A percentile compares a stretch with the other conserved stretches of the same genome.
phyloP scores from a whole-genome alignment of 2,797 vertebrate genomes.

The Calcarius lapponicus region DNA sequence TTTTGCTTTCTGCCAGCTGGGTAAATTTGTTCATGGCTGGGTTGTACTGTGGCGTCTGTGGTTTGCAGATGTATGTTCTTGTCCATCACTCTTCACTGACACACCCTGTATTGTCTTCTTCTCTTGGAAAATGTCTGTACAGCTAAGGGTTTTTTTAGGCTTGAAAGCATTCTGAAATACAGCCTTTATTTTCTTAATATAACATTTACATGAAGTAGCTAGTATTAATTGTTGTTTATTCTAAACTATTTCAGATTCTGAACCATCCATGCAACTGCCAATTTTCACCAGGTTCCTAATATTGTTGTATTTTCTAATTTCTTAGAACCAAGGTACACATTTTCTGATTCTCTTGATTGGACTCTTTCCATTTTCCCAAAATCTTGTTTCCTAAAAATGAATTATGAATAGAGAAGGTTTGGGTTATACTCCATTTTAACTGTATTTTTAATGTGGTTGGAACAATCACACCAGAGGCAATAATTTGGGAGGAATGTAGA shows the following conservation, averaged over 20 bases:
- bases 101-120: slow-evolving; percentile 41
- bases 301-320: not conserved
- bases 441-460: not conserved
- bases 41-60: not conserved
- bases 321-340: not conserved
- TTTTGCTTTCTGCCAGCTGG: slow-evolving; percentile 40
- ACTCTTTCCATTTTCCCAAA: not conserved
- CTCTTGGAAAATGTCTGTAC: not conserved
- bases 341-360: not conserved
- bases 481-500: not conserved
- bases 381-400: not conserved
- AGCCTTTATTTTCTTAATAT: not conserved
- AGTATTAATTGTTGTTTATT: not conserved
- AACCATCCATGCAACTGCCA: not conserved
- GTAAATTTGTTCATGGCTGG: not conserved
- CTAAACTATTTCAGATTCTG: not conserved
- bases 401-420: not conserved
- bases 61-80: slow-evolving; percentile 25
- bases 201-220: not conserved
- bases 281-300: not conserved
- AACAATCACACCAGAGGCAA: not conserved
- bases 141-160: not conserved
- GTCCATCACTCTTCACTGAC: not conserved
- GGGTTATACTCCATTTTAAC: not conserved
- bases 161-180: not conserved